Evolutionary conservation across 2,888 invertebrate genomes (phyloP).

Genomic region (Mythimna ferrago): DNA sequence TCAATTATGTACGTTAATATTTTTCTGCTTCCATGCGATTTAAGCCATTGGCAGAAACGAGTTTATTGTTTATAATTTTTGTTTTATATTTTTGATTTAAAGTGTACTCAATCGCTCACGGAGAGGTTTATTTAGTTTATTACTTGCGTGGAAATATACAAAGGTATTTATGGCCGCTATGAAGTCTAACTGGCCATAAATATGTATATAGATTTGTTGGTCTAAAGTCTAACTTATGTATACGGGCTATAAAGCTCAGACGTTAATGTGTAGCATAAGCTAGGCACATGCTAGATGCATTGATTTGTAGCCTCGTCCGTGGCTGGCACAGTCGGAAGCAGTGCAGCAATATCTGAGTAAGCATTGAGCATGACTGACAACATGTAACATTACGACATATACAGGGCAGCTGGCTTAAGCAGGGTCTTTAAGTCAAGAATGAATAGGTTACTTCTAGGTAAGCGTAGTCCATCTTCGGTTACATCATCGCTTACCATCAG

Average conservation of each 20-base stretch:
- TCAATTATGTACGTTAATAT: no score
- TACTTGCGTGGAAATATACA: not conserved
- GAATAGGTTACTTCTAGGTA: no score
- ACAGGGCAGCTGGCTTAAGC: no score
- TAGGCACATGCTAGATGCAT: not conserved
- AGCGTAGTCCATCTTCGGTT: no score
- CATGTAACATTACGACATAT: not conserved
- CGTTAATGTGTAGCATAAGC: not conserved
- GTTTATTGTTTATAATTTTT: not conserved
- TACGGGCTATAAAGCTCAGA: not conserved
- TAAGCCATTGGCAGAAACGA: no score
- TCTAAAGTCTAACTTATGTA: not conserved
- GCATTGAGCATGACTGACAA: not conserved
- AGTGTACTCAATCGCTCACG: not conserved
- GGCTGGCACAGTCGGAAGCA: not conserved
- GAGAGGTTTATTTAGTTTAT: constrained; percentile 15
- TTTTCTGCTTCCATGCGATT: no score
- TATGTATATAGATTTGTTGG: not conserved
- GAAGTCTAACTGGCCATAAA: no score
- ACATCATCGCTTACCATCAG: no score
- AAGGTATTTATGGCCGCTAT: constrained; percentile 10
- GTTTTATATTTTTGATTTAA: not conserved
- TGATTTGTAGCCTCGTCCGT: constrained; percentile 12
- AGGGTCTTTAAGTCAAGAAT: no score
- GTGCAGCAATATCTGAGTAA: not conserved